Percentiles rank a stretch among this genome's conserved stretches.
Conservation (phyloP, 2,113 vertebrate genomes). For the Oryzias curvinotus region DNA sequence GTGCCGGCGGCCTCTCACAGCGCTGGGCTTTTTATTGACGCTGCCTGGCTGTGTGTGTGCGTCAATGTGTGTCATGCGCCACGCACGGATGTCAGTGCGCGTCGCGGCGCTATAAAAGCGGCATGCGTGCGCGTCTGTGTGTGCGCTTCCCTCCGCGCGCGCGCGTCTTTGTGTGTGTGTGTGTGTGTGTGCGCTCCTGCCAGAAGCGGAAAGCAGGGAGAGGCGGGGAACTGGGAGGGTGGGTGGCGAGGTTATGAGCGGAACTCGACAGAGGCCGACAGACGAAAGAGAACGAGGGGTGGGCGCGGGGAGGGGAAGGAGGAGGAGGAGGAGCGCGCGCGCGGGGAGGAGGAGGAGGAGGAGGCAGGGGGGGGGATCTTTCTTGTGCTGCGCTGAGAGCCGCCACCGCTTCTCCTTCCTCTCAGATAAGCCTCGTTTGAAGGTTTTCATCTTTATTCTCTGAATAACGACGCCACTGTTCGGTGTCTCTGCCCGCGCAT, state of each 20-base stretch:
- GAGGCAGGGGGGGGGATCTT: slow-evolving; percentile 9
- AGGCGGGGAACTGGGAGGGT: slow-evolving; percentile 71
- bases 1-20: slow-evolving; percentile 75
- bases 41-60: slow-evolving; percentile 54
- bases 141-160: slow-evolving; percentile 13
- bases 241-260: slow-evolving; percentile 75
- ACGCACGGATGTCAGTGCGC: not conserved
- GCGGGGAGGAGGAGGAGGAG: slow-evolving; percentile 4
- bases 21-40: slow-evolving; percentile 76
- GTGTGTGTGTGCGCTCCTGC: slow-evolving; percentile 41
- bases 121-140: slow-evolving; percentile 49
- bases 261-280: slow-evolving; percentile 76
- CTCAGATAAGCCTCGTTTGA: slow-evolving; percentile 63
- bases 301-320: not conserved
- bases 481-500: slow-evolving; percentile 11
- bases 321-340: slow-evolving; percentile 66
- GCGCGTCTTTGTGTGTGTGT: not conserved
- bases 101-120: slow-evolving; percentile 5
- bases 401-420: slow-evolving; percentile 64
- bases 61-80: slow-evolving; percentile 3
- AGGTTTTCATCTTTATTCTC: slow-evolving; percentile 64
- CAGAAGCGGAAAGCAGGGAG: slow-evolving; percentile 72
- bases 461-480: slow-evolving; percentile 23
- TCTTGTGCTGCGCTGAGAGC: slow-evolving; percentile 70
- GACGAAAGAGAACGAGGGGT: slow-evolving; percentile 59